Percentiles rank a stretch among this genome's conserved stretches.
These are phyloP conservation scores for Crenichthys baileyi DNA, from an alignment of 2,797 vertebrate species.

Conservation along the genomic window DNA sequence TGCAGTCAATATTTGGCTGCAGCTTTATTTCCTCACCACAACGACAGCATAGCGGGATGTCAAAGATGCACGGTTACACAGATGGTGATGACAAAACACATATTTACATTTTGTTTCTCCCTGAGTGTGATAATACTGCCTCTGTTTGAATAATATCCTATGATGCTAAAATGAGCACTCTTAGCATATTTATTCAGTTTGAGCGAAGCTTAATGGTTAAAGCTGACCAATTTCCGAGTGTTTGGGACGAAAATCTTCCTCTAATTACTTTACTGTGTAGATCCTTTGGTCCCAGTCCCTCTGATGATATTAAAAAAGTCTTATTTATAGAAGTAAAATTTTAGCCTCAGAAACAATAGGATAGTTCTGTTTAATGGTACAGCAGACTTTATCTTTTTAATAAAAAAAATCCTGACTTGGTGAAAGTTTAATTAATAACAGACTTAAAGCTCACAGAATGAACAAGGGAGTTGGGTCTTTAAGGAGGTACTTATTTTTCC, in stretches of 20 bases:
- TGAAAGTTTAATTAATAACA: conserved; percentile 89
- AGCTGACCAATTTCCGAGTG: conserved; percentile 72
- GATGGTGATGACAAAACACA: conserved; percentile 60
- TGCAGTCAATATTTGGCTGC: conserved; percentile 75
- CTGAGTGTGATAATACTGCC: conserved; percentile 47
- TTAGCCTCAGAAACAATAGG: conserved; percentile 79
- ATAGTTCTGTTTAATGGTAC: conserved; percentile 74
- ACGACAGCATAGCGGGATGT: conserved; percentile 52
- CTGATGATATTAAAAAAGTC: conserved; percentile 74
- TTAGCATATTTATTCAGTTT: conserved; percentile 64
- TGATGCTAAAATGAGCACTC: conserved; percentile 56
- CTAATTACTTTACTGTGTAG: conserved; percentile 74
- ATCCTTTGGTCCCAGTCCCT: conserved; percentile 64
- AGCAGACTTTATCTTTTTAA: conserved; percentile 83
- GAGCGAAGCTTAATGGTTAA: conserved; percentile 67
- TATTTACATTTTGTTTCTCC: conserved; percentile 66
- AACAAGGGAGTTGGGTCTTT: conserved; percentile 84
- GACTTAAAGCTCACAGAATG: conserved; percentile 82
- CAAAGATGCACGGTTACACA: conserved; percentile 56
- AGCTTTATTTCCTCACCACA: conserved; percentile 68
- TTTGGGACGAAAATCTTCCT: conserved; percentile 67
- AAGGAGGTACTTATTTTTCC: conserved; percentile 86
- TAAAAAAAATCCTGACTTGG: conserved; percentile 82
- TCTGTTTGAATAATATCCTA: conserved; percentile 64
- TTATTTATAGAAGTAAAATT: conserved; percentile 80